Percentiles rank a stretch among this genome's conserved stretches.
phyloP scores from a whole-genome alignment of 2,797 vertebrate genomes.

The Trachops cirrhosus region DNA sequence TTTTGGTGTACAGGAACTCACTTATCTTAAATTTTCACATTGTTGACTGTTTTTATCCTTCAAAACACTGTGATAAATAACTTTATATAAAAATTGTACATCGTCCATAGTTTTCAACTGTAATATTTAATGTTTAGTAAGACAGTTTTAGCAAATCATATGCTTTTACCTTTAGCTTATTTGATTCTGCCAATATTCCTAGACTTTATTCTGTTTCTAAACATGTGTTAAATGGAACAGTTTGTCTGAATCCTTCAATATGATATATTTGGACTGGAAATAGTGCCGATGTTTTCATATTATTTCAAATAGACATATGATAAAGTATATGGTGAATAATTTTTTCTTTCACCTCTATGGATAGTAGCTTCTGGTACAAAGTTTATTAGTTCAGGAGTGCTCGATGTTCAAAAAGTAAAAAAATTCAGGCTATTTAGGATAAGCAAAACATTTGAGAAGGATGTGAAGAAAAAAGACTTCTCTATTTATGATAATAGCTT shows the following conservation, averaged over 20 bases:
- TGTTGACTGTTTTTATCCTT: conserved; percentile 17
- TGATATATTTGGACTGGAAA: conserved; percentile 20
- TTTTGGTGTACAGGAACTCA: not conserved
- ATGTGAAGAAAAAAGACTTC: not conserved
- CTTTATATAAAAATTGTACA: not conserved
- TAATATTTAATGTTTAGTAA: conserved; percentile 9
- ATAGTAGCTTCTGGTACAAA: not conserved
- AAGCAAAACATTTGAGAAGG: conserved; percentile 13
- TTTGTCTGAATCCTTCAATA: conserved; percentile 13
- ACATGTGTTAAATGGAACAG: conserved; percentile 10
- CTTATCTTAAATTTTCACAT: not conserved
- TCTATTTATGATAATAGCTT: not conserved
- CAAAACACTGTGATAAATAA: conserved; percentile 1
- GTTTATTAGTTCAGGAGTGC: conserved; percentile 43
- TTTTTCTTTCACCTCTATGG: not conserved
- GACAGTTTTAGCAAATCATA: not conserved
- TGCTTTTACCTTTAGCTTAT: conserved; percentile 7
- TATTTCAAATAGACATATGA: not conserved
- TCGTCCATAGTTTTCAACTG: not conserved
- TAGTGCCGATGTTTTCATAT: not conserved
- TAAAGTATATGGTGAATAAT: not conserved
- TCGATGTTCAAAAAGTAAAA: conserved; percentile 44
- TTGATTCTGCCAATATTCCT: not conserved
- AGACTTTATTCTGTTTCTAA: conserved; percentile 27
- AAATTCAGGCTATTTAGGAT: not conserved